phyloP scores from a whole-genome alignment of 2,113 vertebrate genomes.

The Menura novaehollandiae region DNA sequence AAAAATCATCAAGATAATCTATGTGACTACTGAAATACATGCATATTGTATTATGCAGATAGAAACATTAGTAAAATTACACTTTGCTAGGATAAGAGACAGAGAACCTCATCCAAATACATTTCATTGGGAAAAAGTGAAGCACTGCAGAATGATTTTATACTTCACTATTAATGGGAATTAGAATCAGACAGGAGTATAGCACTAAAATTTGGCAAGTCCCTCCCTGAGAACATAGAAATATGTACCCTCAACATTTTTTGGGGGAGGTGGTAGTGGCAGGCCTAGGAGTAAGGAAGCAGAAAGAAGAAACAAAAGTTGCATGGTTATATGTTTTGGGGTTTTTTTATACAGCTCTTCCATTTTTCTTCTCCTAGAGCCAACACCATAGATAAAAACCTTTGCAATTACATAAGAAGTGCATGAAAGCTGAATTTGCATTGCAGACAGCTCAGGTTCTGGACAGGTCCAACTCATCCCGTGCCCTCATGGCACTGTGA shows the following conservation, averaged over 20 bases:
- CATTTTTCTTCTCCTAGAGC: not conserved
- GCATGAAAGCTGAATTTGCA: not conserved
- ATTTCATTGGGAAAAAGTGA: not conserved
- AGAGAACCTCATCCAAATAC: not conserved
- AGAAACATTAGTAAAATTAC: not conserved
- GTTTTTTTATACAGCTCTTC: not conserved
- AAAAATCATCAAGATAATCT: not conserved
- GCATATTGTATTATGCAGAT: not conserved
- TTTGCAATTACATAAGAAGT: not conserved
- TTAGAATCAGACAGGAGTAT: not conserved
- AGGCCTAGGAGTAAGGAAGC: too few species aligned
- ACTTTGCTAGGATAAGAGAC: not conserved
- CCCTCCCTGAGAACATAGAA: not conserved
- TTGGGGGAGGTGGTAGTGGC: rapidly evolving
- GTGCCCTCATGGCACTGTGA: not conserved
- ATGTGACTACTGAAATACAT: not conserved
- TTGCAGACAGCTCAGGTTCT: not conserved
- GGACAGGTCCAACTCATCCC: not conserved
- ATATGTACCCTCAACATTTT: not conserved
- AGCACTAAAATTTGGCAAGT: not conserved
- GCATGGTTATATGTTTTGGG: not conserved
- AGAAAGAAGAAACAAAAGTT: not conserved
- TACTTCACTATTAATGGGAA: not conserved
- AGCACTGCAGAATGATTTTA: not conserved
- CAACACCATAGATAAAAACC: not conserved